Percentiles rank a stretch among this genome's conserved stretches.
Conservation (phyloP, 1,140 invertebrate species). For the Drosophila triauraria region DNA sequence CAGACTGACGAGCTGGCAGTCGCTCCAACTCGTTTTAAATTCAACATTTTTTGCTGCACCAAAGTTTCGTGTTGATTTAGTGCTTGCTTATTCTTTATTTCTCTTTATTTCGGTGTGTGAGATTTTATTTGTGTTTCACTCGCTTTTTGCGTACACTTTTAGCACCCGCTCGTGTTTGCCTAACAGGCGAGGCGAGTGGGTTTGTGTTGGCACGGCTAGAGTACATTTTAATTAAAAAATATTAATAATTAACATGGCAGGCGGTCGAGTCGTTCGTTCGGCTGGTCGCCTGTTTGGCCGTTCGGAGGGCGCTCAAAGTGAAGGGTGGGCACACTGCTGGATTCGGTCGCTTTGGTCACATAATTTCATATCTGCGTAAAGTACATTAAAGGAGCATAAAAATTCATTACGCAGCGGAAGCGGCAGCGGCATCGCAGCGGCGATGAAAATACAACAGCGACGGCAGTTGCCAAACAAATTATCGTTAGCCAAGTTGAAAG, state of each 20-base stretch:
- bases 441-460: constrained; percentile 27
- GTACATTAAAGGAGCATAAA: constrained; percentile 79
- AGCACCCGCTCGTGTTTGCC: constrained; percentile 41
- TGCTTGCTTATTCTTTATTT: constrained; percentile 52
- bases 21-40: constrained; percentile 36
- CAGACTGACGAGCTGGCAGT: constrained; percentile 41
- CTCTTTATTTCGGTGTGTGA: constrained; percentile 20
- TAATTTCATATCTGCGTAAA: constrained; percentile 75
- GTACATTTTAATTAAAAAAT: constrained; percentile 79
- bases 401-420: constrained; percentile 73
- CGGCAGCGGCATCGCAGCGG: constrained; percentile 28
- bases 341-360: constrained; percentile 52
- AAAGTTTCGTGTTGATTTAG: constrained; percentile 49
- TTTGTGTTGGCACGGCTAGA: constrained; percentile 44
- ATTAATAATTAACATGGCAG: constrained; percentile 71
- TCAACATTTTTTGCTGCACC: constrained; percentile 25
- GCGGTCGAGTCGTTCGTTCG: constrained; percentile 13
- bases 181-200: constrained; percentile 36
- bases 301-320: constrained; percentile 16
- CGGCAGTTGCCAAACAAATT: constrained; percentile 79
- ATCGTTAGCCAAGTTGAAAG: constrained; percentile 82
- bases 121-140: constrained; percentile 36
- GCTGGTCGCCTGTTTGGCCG: background rate
- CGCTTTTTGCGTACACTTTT: constrained; percentile 30
- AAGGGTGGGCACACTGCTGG: constrained; percentile 6